These are phyloP conservation scores for Rhinoptilus africanus DNA, from an alignment of 2,113 vertebrate species.

Conservation along the genomic window DNA sequence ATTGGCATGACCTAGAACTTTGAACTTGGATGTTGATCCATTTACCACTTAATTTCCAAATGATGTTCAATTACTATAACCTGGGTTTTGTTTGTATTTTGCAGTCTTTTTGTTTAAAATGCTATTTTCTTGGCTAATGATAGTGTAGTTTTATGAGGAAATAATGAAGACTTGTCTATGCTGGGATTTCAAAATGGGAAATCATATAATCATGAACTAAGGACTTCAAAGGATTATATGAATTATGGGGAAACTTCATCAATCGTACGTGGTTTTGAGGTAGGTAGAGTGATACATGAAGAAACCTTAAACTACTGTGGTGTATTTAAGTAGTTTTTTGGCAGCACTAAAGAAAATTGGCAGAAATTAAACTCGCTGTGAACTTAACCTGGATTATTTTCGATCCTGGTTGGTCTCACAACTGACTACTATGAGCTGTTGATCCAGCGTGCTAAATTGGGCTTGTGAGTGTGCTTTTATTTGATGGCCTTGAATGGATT, in stretches of 20 bases:
- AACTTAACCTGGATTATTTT: neutral
- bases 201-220: neutral
- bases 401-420: neutral
- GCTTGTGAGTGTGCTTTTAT: neutral
- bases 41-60: neutral
- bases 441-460: neutral
- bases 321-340: neutral
- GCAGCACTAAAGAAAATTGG: neutral
- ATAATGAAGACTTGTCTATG: neutral
- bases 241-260: neutral
- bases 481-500: neutral
- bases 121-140: neutral
- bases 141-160: neutral
- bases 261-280: fast-evolving
- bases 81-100: neutral
- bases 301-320: neutral
- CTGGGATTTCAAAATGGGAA: neutral
- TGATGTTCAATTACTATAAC: neutral
- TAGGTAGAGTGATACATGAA: neutral
- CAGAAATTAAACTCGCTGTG: neutral
- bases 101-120: neutral
- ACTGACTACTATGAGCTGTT: neutral
- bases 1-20: neutral
- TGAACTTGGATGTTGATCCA: neutral
- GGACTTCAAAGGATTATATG: neutral